Percentiles rank a stretch among this genome's conserved stretches.
These are phyloP conservation scores for Toxotes jaculatrix DNA, from an alignment of 2,113 vertebrate species.

Conservation along the genomic window DNA sequence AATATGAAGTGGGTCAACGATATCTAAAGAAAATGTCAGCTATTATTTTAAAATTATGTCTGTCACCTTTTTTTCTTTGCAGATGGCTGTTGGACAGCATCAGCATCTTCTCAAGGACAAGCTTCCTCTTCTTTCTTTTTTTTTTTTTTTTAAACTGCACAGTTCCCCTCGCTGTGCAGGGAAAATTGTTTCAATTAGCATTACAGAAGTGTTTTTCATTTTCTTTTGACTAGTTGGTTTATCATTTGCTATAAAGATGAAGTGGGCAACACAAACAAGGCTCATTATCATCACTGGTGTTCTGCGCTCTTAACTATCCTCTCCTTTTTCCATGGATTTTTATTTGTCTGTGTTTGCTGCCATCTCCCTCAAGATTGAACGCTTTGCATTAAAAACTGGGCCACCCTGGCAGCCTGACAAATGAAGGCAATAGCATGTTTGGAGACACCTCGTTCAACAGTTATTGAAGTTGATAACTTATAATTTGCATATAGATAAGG, in stretches of 20 bases:
- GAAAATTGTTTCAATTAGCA: conserved; percentile 75
- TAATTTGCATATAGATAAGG: conserved; percentile 89
- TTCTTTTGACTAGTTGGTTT: conserved; percentile 69
- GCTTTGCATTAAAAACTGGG: conserved; percentile 76
- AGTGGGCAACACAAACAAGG: conserved; percentile 67
- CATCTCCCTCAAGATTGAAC: conserved; percentile 72
- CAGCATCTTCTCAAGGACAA: conserved; percentile 53
- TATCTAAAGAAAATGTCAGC: conserved; percentile 46
- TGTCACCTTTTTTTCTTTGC: conserved; percentile 15
- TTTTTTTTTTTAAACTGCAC: conserved; percentile 18
- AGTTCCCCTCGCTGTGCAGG: conserved; percentile 31
- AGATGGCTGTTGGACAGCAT: conserved; percentile 22
- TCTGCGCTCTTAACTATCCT: conserved; percentile 59
- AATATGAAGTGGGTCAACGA: conserved; percentile 45
- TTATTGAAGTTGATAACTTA: conserved; percentile 85
- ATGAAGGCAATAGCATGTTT: conserved; percentile 81
- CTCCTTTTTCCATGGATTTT: conserved; percentile 41
- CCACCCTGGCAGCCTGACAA: conserved; percentile 80
- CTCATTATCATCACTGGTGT: conserved; percentile 71
- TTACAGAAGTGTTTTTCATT: conserved; percentile 62
- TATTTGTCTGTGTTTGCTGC: conserved; percentile 77
- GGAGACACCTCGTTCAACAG: conserved; percentile 79
- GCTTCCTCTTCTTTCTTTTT: conserved; percentile 8
- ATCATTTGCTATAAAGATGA: conserved; percentile 73
- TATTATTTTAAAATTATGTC: conserved; percentile 35